A percentile compares a stretch with the other conserved stretches of the same genome.
These are phyloP conservation scores for Gobiocypris rarus DNA, from an alignment of 2,113 vertebrate species.

Conservation along the genomic window DNA sequence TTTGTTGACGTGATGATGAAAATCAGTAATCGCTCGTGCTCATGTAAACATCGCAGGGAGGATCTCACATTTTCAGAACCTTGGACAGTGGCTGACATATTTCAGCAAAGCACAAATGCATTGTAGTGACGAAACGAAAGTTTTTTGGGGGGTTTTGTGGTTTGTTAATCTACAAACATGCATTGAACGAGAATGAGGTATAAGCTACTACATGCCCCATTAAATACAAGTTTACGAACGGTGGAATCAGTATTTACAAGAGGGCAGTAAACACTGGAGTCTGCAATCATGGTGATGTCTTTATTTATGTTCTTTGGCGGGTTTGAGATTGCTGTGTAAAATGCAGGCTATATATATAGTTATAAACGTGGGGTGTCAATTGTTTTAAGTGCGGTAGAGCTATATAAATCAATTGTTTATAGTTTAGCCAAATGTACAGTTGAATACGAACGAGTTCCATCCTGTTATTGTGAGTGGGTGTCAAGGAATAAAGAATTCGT, in stretches of 20 bases:
- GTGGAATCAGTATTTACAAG: constrained; percentile 2
- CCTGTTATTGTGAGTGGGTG: background rate
- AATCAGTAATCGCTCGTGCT: background rate
- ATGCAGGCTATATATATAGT: background rate
- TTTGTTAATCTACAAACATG: background rate
- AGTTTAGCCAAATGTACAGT: background rate
- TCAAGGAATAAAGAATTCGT: background rate
- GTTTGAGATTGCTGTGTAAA: background rate
- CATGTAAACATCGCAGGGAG: constrained; percentile 31
- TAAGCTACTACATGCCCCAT: background rate
- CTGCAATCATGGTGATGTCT: constrained; percentile 19
- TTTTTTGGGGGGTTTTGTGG: background rate
- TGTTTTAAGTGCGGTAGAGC: background rate
- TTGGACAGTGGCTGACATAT: constrained; percentile 70
- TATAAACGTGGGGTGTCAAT: background rate
- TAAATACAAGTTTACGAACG: background rate
- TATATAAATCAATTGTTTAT: background rate
- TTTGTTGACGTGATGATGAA: background rate
- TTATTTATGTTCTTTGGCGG: constrained; percentile 4
- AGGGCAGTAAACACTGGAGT: constrained; percentile 13
- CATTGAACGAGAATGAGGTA: background rate
- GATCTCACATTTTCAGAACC: constrained; percentile 73
- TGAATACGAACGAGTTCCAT: background rate
- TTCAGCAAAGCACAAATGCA: background rate
- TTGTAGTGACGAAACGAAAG: background rate